Evolutionary conservation across 1,140 invertebrate species (phyloP), one percentile per base, ranked within the genome.

Genomic region (Drepana arcuata): DNA sequence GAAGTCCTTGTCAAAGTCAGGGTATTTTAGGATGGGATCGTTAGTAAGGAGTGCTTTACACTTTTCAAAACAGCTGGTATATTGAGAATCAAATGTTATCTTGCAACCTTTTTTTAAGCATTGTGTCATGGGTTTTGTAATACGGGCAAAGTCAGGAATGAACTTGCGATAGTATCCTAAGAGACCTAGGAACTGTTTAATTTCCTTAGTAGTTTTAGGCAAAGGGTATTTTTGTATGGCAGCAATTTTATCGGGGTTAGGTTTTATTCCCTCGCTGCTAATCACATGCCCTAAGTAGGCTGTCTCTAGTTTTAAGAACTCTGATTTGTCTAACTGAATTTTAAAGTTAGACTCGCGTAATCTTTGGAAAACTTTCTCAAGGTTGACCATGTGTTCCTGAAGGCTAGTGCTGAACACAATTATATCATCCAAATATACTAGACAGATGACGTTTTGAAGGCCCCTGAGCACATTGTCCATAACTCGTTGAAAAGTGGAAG

Each of bases 161-260:
- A 35, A 27, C 12, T 13, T 34, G 2, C 33, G 12, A 27, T 15
- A 35, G 23, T 26, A 35, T 25, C 33, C 33, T 4, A 15, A 10
- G 9, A 35, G 24, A 1, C 33, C 33, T 10, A 35, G 24, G 7
- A 35, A 35, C 7, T 15, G 13, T 2, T 21, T 26, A 10, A 35
- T 6, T 26, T 35, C 33, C 2, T 25, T 18, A 2, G 10, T 5
- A 9, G 14, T 35, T n/a, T n/a, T 25, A 2, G 33, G 33, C 27
- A 12, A 2, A 16, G 33, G 33, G 7, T 24, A 35, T n/a, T 14
- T 14, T 7, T 2, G 7, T 1, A 35, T 24, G n/a, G 33, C 33
- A 5, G 15, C 23, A 0, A 21, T 35, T 27, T 35, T 35, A n/a
- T 9, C 9, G 2, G 7, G 1, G 13, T 23, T 16, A 5, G 24